Evolutionary conservation across 1,140 invertebrate species (phyloP).

Genomic region (Platyscapa corneri): DNA sequence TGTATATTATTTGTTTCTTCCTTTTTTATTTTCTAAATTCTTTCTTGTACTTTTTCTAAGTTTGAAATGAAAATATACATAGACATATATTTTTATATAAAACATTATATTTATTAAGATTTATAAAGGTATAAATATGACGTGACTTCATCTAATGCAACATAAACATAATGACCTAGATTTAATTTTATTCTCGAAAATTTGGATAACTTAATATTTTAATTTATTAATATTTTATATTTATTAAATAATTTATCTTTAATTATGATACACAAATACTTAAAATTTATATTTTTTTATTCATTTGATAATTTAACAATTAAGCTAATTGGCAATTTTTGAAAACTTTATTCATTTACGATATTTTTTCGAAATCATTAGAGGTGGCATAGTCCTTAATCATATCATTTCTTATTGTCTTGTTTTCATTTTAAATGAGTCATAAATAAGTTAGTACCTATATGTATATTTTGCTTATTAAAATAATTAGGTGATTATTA

Average conservation of each 20-base stretch:
- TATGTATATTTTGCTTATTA: background rate
- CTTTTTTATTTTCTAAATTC: too few species aligned
- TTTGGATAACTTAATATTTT: background rate
- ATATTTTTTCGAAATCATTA: slow-evolving; percentile 42
- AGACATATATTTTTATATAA: background rate
- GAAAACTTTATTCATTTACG: slow-evolving; percentile 6
- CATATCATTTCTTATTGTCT: slow-evolving; percentile 35
- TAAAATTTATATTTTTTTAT: background rate
- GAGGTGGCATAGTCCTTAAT: slow-evolving; percentile 50
- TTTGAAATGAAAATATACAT: background rate
- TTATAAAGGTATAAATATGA: background rate
- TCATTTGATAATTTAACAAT: background rate
- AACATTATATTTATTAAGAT: background rate
- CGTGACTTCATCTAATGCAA: background rate
- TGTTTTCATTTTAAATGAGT: background rate
- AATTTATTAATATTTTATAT: background rate
- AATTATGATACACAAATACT: too few species aligned
- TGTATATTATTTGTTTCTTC: background rate
- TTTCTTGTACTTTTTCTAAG: background rate
- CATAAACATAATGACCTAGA: background rate
- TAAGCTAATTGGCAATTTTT: slow-evolving; percentile 29
- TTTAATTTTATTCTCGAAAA: background rate
- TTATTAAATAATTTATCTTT: background rate
- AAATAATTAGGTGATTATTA: background rate
- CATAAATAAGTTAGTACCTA: background rate